These are phyloP conservation scores for Centropus bengalensis DNA, from an alignment of 2,113 vertebrate species.

Conservation along the genomic window DNA sequence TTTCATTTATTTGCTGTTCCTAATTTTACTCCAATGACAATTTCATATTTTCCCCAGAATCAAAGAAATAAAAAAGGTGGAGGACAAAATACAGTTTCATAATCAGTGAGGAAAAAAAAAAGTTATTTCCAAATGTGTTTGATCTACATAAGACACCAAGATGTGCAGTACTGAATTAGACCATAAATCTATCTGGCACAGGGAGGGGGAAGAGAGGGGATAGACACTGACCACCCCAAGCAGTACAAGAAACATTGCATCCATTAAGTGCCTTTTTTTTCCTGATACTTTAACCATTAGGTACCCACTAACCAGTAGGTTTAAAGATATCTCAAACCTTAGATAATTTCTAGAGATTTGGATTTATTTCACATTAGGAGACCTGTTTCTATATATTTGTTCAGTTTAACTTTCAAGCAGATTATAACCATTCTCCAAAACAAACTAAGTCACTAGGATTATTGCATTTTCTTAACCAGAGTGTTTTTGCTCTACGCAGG, in stretches of 20 bases:
- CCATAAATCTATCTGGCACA: not conserved
- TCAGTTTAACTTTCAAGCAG: not conserved
- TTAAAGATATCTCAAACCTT: not conserved
- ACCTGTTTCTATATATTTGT: not conserved
- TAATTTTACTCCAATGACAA: not conserved
- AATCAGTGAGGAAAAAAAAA: not conserved
- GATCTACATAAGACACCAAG: not conserved
- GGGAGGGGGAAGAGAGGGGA: rapidly evolving
- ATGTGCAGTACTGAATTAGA: not conserved
- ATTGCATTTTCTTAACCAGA: not conserved
- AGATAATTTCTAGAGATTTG: not conserved
- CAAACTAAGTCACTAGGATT: not conserved
- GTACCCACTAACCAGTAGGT: no score
- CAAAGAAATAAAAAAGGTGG: not conserved
- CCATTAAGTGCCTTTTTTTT: not conserved
- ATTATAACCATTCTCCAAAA: not conserved
- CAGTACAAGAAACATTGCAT: not conserved
- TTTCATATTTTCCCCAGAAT: not conserved
- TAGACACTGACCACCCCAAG: not conserved
- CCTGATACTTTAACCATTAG: not conserved
- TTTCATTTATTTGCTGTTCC: not conserved
- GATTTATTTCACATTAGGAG: not conserved
- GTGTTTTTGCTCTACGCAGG: not conserved
- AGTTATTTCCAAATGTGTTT: not conserved
- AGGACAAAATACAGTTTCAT: not conserved